A percentile compares a stretch with the other conserved stretches of the same genome.
phyloP scores from a whole-genome alignment of 1,140 invertebrate species.

The Luehdorfia chinensis region DNA sequence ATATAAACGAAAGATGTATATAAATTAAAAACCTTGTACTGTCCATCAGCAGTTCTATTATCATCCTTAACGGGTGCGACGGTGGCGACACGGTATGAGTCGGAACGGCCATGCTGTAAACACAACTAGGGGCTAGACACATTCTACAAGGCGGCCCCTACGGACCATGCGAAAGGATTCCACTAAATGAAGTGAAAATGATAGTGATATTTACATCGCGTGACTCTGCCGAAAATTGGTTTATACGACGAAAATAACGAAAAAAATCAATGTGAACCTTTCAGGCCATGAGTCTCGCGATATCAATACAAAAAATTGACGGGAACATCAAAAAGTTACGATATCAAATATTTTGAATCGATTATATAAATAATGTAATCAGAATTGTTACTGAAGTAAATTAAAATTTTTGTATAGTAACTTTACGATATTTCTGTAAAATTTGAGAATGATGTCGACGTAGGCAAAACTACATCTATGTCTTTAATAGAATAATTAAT shows the following conservation, averaged over 20 bases:
- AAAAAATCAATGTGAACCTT: background rate
- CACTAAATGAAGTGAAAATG: slow-evolving; percentile 43
- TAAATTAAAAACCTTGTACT: slow-evolving; percentile 87
- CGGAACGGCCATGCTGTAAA: slow-evolving; percentile 93
- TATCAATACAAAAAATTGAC: slow-evolving; percentile 2
- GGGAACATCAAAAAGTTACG: too few species aligned
- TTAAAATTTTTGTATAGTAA: too few species aligned
- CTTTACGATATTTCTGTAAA: too few species aligned
- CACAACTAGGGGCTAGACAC: slow-evolving; percentile 77
- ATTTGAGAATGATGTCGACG: too few species aligned
- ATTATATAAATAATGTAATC: too few species aligned
- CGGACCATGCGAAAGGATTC: slow-evolving; percentile 55
- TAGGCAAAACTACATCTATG: too few species aligned
- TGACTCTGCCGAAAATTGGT: background rate
- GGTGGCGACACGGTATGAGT: slow-evolving; percentile 96
- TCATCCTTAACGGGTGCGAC: slow-evolving; percentile 92
- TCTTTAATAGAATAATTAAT: too few species aligned
- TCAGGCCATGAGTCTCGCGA: background rate
- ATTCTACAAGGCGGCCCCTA: slow-evolving; percentile 67
- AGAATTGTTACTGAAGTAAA: too few species aligned
- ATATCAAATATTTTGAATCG: too few species aligned
- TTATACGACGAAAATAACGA: background rate
- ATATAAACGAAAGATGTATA: slow-evolving; percentile 58
- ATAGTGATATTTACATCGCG: slow-evolving; percentile 6
- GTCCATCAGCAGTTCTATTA: slow-evolving; percentile 95